Conservation (phyloP, 2,113 vertebrate genomes). For the Gallinago media region DNA sequence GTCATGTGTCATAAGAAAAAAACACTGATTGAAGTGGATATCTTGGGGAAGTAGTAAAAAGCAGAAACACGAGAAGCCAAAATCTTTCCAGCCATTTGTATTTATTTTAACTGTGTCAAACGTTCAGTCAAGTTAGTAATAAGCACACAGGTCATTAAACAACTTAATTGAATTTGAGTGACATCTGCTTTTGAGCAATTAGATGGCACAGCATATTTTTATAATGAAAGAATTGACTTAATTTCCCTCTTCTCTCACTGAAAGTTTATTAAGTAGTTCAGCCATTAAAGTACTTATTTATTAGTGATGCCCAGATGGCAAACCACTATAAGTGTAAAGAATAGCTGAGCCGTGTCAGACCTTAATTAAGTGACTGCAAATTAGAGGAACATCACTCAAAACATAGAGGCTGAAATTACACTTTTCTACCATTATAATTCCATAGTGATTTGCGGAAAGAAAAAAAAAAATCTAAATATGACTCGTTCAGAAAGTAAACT, state of each 20-base stretch:
- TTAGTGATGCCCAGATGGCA: slow-evolving; percentile 46
- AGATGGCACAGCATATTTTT: slow-evolving; percentile 34
- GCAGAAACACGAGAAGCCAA: not conserved
- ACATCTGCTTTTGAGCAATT: slow-evolving; percentile 56
- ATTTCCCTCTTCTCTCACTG: slow-evolving; percentile 34
- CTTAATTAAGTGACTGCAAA: slow-evolving; percentile 57
- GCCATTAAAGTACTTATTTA: slow-evolving; percentile 45
- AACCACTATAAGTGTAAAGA: slow-evolving; percentile 5
- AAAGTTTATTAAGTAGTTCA: slow-evolving; percentile 53
- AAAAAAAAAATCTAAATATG: not conserved
- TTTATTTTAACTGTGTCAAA: slow-evolving; percentile 9
- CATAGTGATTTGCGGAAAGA: not conserved
- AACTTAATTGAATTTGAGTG: slow-evolving; percentile 57
- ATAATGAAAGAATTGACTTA: slow-evolving; percentile 42
- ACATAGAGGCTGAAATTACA: not conserved
- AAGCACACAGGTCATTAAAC: slow-evolving; percentile 24
- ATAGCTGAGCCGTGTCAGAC: slow-evolving; percentile 39
- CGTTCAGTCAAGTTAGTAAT: slow-evolving; percentile 26
- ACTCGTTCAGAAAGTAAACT: not conserved
- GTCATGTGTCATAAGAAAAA: not conserved
- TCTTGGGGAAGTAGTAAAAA: not conserved
- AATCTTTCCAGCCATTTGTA: not conserved
- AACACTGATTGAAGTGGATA: not conserved
- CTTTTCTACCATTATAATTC: not conserved
- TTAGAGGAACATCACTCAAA: slow-evolving; percentile 5